Base-by-base conservation (phyloP, 1,140 invertebrate species). In the Drosophila micromelanica region DNA sequence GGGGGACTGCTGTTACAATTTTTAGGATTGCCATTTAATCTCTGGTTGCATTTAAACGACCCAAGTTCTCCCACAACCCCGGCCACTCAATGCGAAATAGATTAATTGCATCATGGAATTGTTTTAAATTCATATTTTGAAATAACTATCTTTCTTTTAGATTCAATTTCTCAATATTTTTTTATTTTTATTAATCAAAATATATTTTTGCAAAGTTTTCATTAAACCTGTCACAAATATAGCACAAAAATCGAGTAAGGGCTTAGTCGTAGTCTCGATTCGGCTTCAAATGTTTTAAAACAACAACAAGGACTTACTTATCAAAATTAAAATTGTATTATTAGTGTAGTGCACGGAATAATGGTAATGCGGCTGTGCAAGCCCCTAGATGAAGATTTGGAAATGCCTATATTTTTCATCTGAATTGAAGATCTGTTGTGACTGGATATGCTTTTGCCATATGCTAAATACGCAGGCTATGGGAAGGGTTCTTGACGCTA, bases 1-100 rank as follows among this genome's bases (percentile, higher is more conserved):
- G 45, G 12, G 9, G 4, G 15, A 3, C 27, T 38, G 11, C 13
- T 52, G 23, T 76, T 80, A 76, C 72, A 59, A 67, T 68, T 63
- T 80, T 61, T 46, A 54, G 61, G 51, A 54, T 67, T 60, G 61
- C 42, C 61, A 64, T 80, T 80, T 80, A 60, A 76, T 80, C 67
- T 73, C 35, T 51, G 46, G 35, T 17, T 45, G 56, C 52, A 49
- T 55, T 55, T 67, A 49, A 67, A 51, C 70, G 64, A 42, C 64
- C 48, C 74, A 61, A 55, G 46, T 71, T 59, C 79, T 5, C 38
- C 13, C n/a, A 2, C 20, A 2, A 3, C 12, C 11, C 2, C 27
- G 49, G 2, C 13, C 30, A 37, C 13, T 2, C 49, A 52, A 17
- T 35, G 35, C 30, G 5, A 30, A 52, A 27, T 17, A 32, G 32